A percentile compares a stretch with the other conserved stretches of the same genome.
phyloP scores from a whole-genome alignment of 2,888 invertebrate genomes.

The Ophioninae sp. region DNA sequence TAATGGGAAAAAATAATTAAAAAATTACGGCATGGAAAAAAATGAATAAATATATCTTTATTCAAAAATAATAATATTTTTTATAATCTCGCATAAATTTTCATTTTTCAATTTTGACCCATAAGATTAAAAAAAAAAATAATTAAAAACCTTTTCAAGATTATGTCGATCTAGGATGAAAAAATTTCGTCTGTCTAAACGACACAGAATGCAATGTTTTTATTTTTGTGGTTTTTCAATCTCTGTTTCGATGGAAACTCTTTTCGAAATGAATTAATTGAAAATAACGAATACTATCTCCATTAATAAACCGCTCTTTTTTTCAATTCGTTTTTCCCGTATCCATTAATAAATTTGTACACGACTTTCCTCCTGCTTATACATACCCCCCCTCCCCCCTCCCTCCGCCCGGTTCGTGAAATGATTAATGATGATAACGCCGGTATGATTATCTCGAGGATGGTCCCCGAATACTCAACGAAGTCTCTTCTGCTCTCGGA shows the following conservation, averaged over 20 bases:
- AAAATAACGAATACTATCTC: not conserved
- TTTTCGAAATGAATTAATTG: not conserved
- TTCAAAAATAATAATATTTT: too few relatives aligned
- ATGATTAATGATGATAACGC: constrained; percentile 70
- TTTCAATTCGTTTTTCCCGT: not conserved
- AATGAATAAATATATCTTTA: too few relatives aligned
- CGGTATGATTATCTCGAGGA: constrained; percentile 67
- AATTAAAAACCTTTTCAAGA: not conserved
- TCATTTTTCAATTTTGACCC: too few relatives aligned
- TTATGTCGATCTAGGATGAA: not conserved
- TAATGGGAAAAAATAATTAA: too few relatives aligned
- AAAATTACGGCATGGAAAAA: too few relatives aligned
- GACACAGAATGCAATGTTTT: not conserved
- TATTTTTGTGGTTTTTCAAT: not conserved
- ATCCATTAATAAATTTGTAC: not conserved
- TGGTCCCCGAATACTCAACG: constrained; percentile 65
- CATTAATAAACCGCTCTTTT: not conserved
- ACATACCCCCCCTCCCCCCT: not conserved
- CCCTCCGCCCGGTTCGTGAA: constrained; percentile 52
- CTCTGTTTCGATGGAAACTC: not conserved
- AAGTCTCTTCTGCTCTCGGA: constrained; percentile 31
- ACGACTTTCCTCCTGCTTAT: not conserved
- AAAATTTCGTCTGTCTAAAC: not conserved
- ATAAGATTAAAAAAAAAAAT: not conserved
- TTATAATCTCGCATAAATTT: too few relatives aligned